phyloP scores from a whole-genome alignment of 2,797 vertebrate genomes.

The Muscicapa striata region DNA sequence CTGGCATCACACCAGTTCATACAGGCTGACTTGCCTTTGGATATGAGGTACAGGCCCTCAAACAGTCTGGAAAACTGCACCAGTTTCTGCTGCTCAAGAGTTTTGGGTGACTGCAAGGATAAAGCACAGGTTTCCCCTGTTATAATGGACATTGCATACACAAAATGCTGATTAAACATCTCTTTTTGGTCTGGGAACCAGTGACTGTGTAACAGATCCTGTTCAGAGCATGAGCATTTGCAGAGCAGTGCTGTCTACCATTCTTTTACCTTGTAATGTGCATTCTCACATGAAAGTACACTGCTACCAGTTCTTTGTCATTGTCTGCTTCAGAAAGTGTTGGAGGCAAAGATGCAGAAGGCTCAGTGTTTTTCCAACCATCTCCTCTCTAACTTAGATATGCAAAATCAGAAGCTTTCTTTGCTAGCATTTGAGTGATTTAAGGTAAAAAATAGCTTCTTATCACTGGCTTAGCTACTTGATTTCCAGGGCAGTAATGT shows the following conservation, averaged over 20 bases:
- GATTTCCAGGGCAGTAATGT: background rate
- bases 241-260: background rate
- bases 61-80: background rate
- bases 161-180: background rate
- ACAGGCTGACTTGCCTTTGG: background rate
- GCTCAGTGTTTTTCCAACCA: rapidly evolving
- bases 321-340: background rate
- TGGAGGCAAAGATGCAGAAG: rapidly evolving
- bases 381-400: background rate
- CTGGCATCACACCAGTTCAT: background rate
- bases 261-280: background rate
- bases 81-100: background rate
- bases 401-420: background rate
- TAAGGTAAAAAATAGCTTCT: background rate
- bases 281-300: background rate
- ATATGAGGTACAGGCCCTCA: background rate
- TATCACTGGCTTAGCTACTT: background rate
- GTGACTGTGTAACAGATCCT: background rate
- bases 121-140: background rate
- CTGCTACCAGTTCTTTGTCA: background rate
- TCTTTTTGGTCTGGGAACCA: background rate
- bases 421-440: background rate
- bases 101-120: background rate
- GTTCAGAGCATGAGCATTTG: background rate
- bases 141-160: rapidly evolving